These are phyloP conservation scores for Zelleria hepariella DNA, from an alignment of 2,888 invertebrate genomes.

Conservation along the genomic window DNA sequence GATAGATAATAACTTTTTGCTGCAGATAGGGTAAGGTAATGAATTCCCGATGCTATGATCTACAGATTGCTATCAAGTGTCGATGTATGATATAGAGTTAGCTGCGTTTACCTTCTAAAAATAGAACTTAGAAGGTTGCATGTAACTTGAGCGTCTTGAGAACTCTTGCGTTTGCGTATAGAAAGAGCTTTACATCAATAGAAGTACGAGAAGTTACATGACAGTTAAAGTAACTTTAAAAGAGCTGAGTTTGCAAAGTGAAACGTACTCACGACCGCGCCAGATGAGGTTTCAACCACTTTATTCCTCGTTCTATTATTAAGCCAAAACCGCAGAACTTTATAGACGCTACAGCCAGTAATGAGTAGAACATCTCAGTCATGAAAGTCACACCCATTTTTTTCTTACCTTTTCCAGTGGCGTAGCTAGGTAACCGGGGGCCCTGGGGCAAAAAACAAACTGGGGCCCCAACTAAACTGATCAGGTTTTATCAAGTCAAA, in stretches of 20 bases:
- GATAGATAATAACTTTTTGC: slow-evolving; percentile 1
- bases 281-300: not conserved
- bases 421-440: no score
- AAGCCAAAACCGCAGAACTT: not conserved
- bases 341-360: not conserved
- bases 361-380: not conserved
- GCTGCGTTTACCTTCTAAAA: not conserved
- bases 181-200: not conserved
- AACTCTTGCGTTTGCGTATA: not conserved
- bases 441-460: no score
- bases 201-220: not conserved
- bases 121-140: not conserved
- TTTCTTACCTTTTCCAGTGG: no score
- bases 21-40: not conserved
- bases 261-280: not conserved
- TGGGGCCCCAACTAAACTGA: no score
- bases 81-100: not conserved
- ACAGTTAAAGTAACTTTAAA: not conserved
- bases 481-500: no score
- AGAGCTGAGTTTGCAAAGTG: not conserved
- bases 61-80: not conserved
- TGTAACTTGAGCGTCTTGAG: not conserved
- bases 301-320: not conserved
- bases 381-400: not conserved
- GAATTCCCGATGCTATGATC: not conserved